A percentile compares a stretch with the other conserved stretches of the same genome.
phyloP scores from a whole-genome alignment of 64 coral and sea anemone species.

The Montipora efflorescens region DNA sequence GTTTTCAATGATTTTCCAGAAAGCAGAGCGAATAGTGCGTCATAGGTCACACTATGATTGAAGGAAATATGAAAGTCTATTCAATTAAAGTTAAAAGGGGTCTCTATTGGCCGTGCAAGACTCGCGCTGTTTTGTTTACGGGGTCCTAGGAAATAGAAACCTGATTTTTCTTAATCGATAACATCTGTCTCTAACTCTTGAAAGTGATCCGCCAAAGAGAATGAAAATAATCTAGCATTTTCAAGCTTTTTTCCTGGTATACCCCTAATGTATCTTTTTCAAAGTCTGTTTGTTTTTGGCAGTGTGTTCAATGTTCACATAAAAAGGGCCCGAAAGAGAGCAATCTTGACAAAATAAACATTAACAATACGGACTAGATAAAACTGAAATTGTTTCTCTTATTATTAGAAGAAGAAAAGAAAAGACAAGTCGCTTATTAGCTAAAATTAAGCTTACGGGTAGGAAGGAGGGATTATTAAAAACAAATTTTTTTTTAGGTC shows the following conservation, averaged over 20 bases:
- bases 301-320: neutral
- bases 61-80: too few relatives aligned
- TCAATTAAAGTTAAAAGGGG: too few relatives aligned
- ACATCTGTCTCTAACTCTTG: neutral
- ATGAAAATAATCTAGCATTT: slow-evolving; percentile 5
- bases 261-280: neutral
- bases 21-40: neutral
- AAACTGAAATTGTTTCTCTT: neutral
- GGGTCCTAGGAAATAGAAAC: neutral
- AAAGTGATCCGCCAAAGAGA: slow-evolving; percentile 27
- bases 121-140: neutral
- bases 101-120: neutral
- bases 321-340: neutral
- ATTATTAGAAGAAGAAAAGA: neutral
- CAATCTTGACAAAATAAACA: slow-evolving; percentile 25
- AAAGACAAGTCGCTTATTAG: neutral
- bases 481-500: too few relatives aligned
- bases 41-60: neutral
- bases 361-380: neutral
- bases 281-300: slow-evolving; percentile 13
- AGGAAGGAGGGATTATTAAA: too few relatives aligned
- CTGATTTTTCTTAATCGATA: neutral
- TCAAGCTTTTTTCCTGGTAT: slow-evolving; percentile 1
- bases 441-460: neutral
- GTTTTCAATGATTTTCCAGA: neutral